A percentile compares a stretch with the other conserved stretches of the same genome.
Evolutionary conservation across 2,113 vertebrate genomes (phyloP).

Genomic region (Phalacrocorax carbo): DNA sequence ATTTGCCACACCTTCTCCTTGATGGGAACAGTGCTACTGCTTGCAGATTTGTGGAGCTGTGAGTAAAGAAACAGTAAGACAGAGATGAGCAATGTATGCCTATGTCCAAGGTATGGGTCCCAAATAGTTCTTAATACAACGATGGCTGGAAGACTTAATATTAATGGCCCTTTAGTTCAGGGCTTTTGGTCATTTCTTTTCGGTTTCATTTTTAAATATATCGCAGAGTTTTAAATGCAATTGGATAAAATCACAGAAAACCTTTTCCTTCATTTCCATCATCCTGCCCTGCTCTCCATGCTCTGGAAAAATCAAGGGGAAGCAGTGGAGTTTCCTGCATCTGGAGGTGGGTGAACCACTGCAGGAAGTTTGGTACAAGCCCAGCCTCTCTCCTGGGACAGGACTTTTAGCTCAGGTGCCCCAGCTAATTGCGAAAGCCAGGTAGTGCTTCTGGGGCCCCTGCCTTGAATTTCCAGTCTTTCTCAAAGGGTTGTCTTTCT

Average conservation of each 20-base stretch:
- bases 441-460: background rate
- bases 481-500: background rate
- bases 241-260: background rate
- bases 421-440: background rate
- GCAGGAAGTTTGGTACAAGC: background rate
- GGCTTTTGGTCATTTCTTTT: background rate
- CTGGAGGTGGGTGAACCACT: background rate
- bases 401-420: background rate
- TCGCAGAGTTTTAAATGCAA: background rate
- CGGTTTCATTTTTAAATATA: background rate
- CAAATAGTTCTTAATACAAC: background rate
- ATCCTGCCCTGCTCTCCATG: background rate
- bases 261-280: background rate
- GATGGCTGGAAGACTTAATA: background rate
- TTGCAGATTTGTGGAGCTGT: background rate
- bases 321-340: background rate
- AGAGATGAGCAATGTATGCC: background rate
- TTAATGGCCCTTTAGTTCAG: background rate
- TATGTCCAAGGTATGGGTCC: background rate
- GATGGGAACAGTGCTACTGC: conserved; percentile 9
- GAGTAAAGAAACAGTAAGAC: background rate
- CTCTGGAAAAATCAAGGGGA: background rate
- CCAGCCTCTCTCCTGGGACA: background rate
- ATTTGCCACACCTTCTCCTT: conserved; percentile 58
- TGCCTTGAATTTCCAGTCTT: background rate